Evolutionary conservation across 2,888 invertebrate genomes (phyloP), one percentile per base, ranked within the genome.

Genomic region (Poecilus cupreus): DNA sequence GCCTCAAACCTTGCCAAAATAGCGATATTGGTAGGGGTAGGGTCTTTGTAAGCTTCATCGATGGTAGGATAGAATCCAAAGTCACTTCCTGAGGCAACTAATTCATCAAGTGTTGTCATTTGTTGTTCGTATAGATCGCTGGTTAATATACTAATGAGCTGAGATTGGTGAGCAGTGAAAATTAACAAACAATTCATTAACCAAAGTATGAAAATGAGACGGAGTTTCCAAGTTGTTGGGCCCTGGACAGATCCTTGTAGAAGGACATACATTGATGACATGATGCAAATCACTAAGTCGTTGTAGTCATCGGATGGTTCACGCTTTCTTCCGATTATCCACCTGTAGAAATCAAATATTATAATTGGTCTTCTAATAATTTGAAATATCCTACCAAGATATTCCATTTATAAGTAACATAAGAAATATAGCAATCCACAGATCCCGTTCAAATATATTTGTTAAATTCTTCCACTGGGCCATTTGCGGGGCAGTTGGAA

Each of bases 1-100:
- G 37, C 6, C 8, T 80, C 75, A 83, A 82, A 84, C 1, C 81
- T 83, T n/a, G 83, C 46, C 24, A 83, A 83, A n/a, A 84, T 83
- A 64, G 80, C 81, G 13, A 43, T 10, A 60, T 60, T 60, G 10
- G 39, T 77, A n/a, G 76, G 18, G 26, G 1, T 49, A 16, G 18
- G 22, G 11, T 43, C 13, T 3, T 32, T 43, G 22, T 75, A 81
- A 2, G 81, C 75, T 8, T 81, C 75, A 32, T 57, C 46, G 3
- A 81, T 74, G 2, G 81, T 75, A 13, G 81, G 81, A 24, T 75
- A 81, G 24, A 81, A 75, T 18, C 81, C 81, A 46, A 75, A 81
- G 18, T 81, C 75, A 13, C 2, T 46, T 24, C 60, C 46, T 1
- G 74, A 46, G 20, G 24, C 49, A 32, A 81, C 18, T 26, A 81